Evolutionary conservation across 2,888 invertebrate species (phyloP).

Genomic region (Mimachlamys varia): DNA sequence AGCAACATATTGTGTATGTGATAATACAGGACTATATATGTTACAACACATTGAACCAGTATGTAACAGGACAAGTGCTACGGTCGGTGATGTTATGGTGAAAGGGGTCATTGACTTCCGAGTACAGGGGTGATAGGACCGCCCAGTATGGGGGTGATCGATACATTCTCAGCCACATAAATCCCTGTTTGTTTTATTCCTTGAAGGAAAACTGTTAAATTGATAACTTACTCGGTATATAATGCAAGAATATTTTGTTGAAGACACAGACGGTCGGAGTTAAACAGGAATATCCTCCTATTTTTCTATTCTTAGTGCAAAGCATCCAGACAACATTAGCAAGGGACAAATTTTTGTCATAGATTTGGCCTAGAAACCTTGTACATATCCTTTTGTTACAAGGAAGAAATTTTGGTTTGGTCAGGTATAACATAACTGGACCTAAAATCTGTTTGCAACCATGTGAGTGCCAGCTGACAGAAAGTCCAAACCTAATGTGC

Average conservation of each 20-base stretch:
- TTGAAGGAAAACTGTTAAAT: not conserved
- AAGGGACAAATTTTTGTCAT: not conserved
- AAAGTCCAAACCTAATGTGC: not conserved
- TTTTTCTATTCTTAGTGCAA: conserved; percentile 19
- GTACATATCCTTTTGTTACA: not conserved
- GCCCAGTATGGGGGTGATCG: not conserved
- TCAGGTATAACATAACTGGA: not conserved
- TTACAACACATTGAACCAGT: not conserved
- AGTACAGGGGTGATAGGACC: too few relatives aligned
- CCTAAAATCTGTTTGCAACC: not conserved
- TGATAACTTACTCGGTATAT: not conserved
- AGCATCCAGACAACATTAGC: not conserved
- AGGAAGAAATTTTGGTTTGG: not conserved
- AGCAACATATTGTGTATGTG: not conserved
- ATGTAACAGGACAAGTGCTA: not conserved
- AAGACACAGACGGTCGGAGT: not conserved
- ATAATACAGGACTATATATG: not conserved
- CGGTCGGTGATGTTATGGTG: not conserved
- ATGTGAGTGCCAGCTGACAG: not conserved
- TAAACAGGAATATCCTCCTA: not conserved
- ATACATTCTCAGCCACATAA: not conserved
- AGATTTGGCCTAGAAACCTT: not conserved
- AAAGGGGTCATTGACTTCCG: not conserved
- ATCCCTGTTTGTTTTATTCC: not conserved
- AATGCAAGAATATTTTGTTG: not conserved